Conservation (phyloP, 2,888 invertebrate species). For the Mactromeris polynyma region DNA sequence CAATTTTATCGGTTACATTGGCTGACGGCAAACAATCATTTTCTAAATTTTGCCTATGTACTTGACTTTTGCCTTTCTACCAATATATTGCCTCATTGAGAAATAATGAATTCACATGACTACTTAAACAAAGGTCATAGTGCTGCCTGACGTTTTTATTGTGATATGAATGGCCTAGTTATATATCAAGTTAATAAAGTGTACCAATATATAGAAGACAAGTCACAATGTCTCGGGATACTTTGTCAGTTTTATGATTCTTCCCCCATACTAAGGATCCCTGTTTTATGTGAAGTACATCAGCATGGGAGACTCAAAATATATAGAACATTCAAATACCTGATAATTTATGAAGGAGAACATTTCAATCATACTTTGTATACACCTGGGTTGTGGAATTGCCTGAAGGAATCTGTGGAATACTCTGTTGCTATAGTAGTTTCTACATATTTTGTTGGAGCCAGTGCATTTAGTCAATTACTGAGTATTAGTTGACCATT, state of each 20-base stretch:
- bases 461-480: no score
- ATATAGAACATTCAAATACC: no score
- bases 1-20: no score
- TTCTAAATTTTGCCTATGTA: not conserved
- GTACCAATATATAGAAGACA: not conserved
- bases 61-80: slow-evolving; percentile 20
- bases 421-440: no score
- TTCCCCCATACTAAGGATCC: not conserved
- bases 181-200: not conserved
- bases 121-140: slow-evolving; percentile 9
- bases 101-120: slow-evolving; percentile 14
- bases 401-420: no score
- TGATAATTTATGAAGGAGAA: no score
- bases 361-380: no score
- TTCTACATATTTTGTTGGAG: no score
- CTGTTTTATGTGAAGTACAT: not conserved
- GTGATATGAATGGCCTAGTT: not conserved
- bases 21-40: no score
- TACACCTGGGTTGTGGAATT: no score
- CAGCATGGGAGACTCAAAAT: not conserved
- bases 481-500: no score
- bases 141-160: not conserved
- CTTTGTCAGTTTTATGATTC: not conserved
- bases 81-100: slow-evolving; percentile 15
- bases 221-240: not conserved